phyloP scores from a whole-genome alignment of 2,888 invertebrate genomes.

The Tipula helvola region DNA sequence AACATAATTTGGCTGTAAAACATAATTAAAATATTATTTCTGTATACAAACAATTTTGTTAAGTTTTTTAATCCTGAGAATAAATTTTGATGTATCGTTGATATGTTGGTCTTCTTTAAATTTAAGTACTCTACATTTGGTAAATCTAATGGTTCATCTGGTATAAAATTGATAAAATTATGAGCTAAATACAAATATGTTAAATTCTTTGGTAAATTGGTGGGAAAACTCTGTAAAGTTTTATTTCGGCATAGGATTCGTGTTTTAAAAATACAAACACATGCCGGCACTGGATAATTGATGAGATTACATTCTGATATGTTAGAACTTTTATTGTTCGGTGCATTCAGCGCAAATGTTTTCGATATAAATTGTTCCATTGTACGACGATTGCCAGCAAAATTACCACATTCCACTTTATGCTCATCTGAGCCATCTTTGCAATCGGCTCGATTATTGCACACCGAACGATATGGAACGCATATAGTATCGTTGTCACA shows the following conservation, averaged over 20 bases:
- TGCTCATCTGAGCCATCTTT: slow-evolving; percentile 37
- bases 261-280: neutral
- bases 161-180: neutral
- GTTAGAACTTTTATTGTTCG: neutral
- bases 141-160: neutral
- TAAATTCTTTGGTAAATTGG: neutral
- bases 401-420: slow-evolving; percentile 31
- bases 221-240: neutral
- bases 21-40: neutral
- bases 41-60: neutral
- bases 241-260: neutral
- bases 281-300: neutral
- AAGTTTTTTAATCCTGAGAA: slow-evolving; percentile 11
- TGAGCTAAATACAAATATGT: neutral
- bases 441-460: slow-evolving; percentile 40
- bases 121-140: slow-evolving; percentile 16
- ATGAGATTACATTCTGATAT: neutral
- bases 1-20: neutral
- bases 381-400: neutral
- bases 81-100: slow-evolving; percentile 16
- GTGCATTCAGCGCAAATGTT: neutral
- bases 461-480: slow-evolving; percentile 41
- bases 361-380: neutral
- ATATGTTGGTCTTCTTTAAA: slow-evolving; percentile 32
- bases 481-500: slow-evolving; percentile 41